A percentile compares a stretch with the other conserved stretches of the same genome.
These are phyloP conservation scores for Albula glossodonta DNA, from an alignment of 2,113 vertebrate genomes.

Conservation along the genomic window DNA sequence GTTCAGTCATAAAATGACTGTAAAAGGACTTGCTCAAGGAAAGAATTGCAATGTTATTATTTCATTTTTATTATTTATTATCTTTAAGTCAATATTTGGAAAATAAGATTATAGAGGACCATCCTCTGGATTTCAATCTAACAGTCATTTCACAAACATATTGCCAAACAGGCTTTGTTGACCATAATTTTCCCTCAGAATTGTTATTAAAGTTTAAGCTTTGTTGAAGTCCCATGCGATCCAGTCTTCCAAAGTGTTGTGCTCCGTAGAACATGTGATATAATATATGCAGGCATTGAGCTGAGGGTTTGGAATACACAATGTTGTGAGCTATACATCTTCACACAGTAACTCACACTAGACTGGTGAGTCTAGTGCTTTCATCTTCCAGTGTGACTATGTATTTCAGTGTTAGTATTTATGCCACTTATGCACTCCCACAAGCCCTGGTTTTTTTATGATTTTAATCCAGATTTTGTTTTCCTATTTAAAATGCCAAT, in stretches of 20 bases:
- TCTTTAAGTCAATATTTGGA: background rate
- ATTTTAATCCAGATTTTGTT: too few species aligned
- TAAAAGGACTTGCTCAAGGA: background rate
- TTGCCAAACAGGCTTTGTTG: background rate
- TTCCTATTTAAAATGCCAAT: too few species aligned
- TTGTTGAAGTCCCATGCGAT: background rate
- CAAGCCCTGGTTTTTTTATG: too few species aligned
- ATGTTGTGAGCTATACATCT: background rate
- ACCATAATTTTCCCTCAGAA: background rate
- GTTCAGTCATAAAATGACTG: background rate
- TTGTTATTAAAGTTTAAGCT: background rate
- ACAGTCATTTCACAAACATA: background rate
- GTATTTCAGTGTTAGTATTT: too few species aligned
- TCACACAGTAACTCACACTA: background rate
- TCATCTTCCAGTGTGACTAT: too few species aligned
- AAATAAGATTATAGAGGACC: background rate
- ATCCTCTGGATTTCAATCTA: background rate
- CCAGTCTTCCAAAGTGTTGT: background rate
- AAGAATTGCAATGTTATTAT: background rate
- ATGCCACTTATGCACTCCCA: too few species aligned
- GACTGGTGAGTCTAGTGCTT: too few species aligned
- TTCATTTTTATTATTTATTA: background rate
- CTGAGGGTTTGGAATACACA: background rate
- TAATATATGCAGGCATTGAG: background rate
- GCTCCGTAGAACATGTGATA: background rate